These are phyloP conservation scores for Dryocosmus kuriphilus DNA, from an alignment of 2,888 invertebrate species.

Conservation along the genomic window DNA sequence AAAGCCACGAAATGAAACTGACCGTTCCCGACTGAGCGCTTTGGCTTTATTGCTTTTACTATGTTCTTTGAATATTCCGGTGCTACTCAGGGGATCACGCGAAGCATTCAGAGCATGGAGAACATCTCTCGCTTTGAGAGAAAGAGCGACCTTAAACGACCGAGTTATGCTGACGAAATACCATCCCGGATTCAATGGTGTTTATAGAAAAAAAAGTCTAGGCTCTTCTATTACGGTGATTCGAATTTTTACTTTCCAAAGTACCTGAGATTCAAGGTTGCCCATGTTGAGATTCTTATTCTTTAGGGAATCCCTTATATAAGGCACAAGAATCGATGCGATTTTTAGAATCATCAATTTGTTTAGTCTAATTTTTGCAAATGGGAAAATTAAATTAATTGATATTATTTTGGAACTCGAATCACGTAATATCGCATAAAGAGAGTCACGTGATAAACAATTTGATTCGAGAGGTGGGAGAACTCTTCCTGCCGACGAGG, in stretches of 20 bases:
- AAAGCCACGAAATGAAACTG: constrained; percentile 6
- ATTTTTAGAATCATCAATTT: neutral
- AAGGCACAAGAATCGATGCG: no score
- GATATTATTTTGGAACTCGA: neutral
- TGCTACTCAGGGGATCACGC: constrained; percentile 16
- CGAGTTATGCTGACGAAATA: constrained; percentile 16
- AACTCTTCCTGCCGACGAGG: neutral
- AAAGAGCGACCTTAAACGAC: constrained; percentile 5
- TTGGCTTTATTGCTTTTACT: constrained; percentile 35
- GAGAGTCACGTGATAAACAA: constrained; percentile 11
- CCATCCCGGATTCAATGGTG: neutral
- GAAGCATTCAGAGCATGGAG: constrained; percentile 29
- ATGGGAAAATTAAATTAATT: no score
- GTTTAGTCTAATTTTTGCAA: neutral
- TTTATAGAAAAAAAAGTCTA: neutral
- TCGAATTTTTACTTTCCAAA: constrained; percentile 1
- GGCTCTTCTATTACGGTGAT: neutral
- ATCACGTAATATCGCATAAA: neutral
- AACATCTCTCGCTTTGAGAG: constrained; percentile 12
- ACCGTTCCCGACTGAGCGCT: constrained; percentile 20
- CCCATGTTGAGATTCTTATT: neutral
- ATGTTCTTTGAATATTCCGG: constrained; percentile 23
- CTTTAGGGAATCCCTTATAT: neutral
- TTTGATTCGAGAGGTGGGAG: neutral
- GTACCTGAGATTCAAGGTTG: neutral